These are phyloP conservation scores for Acomys russatus DNA, from an alignment of 2,797 vertebrate genomes.

Conservation along the genomic window DNA sequence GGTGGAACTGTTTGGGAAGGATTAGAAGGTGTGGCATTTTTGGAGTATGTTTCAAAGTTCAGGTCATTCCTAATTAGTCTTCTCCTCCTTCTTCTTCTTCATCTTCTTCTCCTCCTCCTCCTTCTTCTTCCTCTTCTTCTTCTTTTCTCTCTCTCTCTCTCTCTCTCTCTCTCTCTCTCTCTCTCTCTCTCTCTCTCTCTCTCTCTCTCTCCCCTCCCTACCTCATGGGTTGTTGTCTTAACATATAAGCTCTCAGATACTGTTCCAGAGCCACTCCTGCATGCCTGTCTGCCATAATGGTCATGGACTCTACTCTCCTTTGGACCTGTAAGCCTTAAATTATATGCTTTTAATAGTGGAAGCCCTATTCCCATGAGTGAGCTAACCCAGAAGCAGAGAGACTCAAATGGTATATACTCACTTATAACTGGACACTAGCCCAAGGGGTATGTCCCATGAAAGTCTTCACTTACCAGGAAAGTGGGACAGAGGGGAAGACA, in stretches of 20 bases:
- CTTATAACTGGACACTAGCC: too few relatives aligned
- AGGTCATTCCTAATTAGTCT: not conserved
- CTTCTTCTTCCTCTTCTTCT: not conserved
- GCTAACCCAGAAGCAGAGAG: too few relatives aligned
- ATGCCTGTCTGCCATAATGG: not conserved
- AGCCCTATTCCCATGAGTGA: too few relatives aligned
- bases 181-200: not conserved
- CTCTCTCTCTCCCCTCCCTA: too few relatives aligned
- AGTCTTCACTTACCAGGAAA: too few relatives aligned
- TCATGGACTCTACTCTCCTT: not conserved
- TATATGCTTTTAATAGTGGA: not conserved
- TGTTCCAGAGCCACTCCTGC: not conserved
- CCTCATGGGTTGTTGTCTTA: not conserved
- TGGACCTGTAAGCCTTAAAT: not conserved
- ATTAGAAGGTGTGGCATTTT: not conserved
- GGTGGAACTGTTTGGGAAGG: not conserved
- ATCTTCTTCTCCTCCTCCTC: not conserved
- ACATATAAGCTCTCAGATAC: not conserved
- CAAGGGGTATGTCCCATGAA: too few relatives aligned
- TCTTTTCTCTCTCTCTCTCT: not conserved
- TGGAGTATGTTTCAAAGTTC: not conserved
- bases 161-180: not conserved
- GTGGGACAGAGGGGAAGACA: too few relatives aligned
- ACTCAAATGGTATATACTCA: too few relatives aligned
- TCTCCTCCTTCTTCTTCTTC: not conserved